Base-by-base conservation (phyloP, 2,797 vertebrate genomes). In the Sylvilagus floridanus region DNA sequence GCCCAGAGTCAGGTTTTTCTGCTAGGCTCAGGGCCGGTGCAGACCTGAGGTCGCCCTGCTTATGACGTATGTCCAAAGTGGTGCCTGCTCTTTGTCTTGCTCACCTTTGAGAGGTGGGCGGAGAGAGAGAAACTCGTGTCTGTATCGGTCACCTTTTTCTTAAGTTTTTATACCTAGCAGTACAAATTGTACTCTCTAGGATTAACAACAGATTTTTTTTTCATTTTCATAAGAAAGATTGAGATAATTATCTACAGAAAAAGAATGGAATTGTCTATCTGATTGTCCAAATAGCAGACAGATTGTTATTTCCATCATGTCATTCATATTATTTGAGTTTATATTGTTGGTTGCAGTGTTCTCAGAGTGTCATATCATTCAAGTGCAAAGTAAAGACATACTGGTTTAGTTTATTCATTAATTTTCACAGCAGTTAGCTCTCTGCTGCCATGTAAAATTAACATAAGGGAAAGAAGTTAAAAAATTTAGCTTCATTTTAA, bases 361-460 rank as follows among this genome's bases (percentile, higher is more conserved):
- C 93, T 91, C 91, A 32, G 95, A 96, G 94, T 91, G 78, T 76
- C 92, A 97, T 97, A 97, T 97, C 96, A 97, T 94, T 98, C 93
- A 96, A 97, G 96, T 75, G 93, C 96, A 91, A 98, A 98, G 97
- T 96, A 97, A 98, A 98, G 97, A 97, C 97, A 98, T 96, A 89
- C 96, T 98, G 95, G 28, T 90, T 11, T 11, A 97, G 94, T 93
- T 98, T 97, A 97, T 98, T 98, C 98, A 98, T 98, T 98, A 98
- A 98, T 98, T 98, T 98, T 98, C 98, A 96, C 98, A 98, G 98
- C 98, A 97, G 97, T 98, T 97, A 97, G 97, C 98, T 97, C 97
- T 98, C 97, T 98, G 94, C 94, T 98, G 97, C 96, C 97, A 98
- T 98, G 98, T 98, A 97, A 98, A 98, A 98, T 98, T 98, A 98